Base-by-base conservation (phyloP, 2,888 invertebrate species). In the Drosophila seclusa region DNA sequence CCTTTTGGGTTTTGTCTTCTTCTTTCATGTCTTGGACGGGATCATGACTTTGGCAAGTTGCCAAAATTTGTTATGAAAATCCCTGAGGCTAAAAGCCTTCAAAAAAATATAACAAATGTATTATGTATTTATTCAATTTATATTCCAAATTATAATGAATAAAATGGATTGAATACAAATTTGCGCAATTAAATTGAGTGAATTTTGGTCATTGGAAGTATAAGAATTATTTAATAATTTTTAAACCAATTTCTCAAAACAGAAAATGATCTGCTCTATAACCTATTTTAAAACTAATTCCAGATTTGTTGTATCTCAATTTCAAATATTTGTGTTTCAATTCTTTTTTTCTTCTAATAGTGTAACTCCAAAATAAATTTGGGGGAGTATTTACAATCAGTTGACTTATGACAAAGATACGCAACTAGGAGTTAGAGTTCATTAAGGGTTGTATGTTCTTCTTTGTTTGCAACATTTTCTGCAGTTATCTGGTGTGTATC, bases 31-130 rank as follows among this genome's bases (percentile, higher is more conserved):
- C 13, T 52, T 53, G 18, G 27, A n/a, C 42, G 27, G 29, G 29
- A 18, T 49, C 31, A 54, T 38, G 55, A 54, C 55, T 62, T 68
- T 75, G 79, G 76, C 72, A 55, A 75, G n/a, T 36, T 50, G 75
- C 79, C 78, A 74, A 52, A 29, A 40, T 58, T 52, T 45, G 48
- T 31, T 55, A 58, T 59, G 48, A 36, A 72, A 68, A 31, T 59
- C 42, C 64, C 54, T 32, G 21, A 45, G 61, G 68, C 49, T 67
- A 76, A 34, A 57, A 60, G 62, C 29, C 42, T 18, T 49, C 31
- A 10, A 21, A 11, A 31, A 48, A 45, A 45, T 21, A 18, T 32
- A 18, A n/a, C 24, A 16, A 42, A 21, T 42, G 1, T 13, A 6
- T 42, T 11, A 42, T 6, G 6, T 21, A 21, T 42, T 11, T 13